A percentile compares a stretch with the other conserved stretches of the same genome.
These are phyloP conservation scores for Paguma larvata DNA, from an alignment of 2,797 vertebrate species.

Conservation along the genomic window DNA sequence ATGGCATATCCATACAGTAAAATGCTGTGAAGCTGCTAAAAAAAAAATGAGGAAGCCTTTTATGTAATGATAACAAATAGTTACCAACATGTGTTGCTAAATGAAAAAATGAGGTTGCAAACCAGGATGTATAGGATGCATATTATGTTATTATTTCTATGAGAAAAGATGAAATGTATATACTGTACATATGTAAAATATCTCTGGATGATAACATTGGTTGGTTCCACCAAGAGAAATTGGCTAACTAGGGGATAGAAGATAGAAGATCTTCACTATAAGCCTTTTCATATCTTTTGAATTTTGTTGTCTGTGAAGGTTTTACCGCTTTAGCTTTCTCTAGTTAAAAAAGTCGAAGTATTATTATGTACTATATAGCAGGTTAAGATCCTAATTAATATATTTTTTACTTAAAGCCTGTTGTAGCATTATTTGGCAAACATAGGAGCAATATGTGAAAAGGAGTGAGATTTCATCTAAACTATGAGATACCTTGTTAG, in stretches of 20 bases:
- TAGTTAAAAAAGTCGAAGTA: not conserved
- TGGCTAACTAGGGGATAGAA: not conserved
- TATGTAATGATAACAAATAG: constrained; percentile 26
- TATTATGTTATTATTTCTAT: constrained; percentile 5
- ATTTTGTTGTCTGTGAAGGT: not conserved
- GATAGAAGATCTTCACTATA: not conserved
- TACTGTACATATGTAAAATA: not conserved
- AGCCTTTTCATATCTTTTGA: not conserved
- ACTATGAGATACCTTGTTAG: not conserved
- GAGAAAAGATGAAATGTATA: not conserved
- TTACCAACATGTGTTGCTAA: constrained; percentile 1
- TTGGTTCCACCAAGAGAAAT: not conserved
- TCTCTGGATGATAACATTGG: not conserved
- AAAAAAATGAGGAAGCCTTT: not conserved
- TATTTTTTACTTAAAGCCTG: not conserved
- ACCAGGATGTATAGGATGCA: not conserved
- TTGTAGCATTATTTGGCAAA: constrained; percentile 1
- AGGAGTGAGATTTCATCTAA: not conserved
- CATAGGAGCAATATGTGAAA: not conserved
- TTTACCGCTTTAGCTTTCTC: constrained; percentile 12
- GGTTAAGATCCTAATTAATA: not conserved
- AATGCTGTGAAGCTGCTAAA: constrained; percentile 4
- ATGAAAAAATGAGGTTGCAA: not conserved
- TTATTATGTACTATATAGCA: not conserved
- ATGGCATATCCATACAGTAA: not conserved